Evolutionary conservation across 1,140 invertebrate species (phyloP), one percentile per base, ranked within the genome.

Genomic region (Drosophila prosaltans): DNA sequence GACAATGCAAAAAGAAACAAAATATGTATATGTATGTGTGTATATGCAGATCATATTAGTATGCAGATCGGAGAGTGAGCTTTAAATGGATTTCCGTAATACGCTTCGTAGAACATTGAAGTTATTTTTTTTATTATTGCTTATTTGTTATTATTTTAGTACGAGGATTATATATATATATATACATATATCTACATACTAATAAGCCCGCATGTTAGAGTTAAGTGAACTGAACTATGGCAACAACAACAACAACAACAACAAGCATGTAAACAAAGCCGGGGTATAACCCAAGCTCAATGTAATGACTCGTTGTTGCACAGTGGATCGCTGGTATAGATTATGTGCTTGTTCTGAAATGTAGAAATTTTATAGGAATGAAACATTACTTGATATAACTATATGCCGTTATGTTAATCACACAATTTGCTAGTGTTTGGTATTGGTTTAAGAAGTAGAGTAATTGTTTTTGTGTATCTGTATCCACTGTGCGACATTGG

Each of bases 281-380:
- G 21, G 16, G 77, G 76, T 69, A 80, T 80, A 74, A 63, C 77
- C 77, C 65, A 72, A 60, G 40, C 57, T 24, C 41, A 45, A 26
- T 51, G 57, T 58, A 67, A 67, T 67, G 41, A 67, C 16, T 67
- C 57, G 41, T 6, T 30, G 16, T 2, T 39, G 57, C 32, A 59
- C 57, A 39, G 16, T 59, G 57, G 16, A 16, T 16, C 16, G 16
- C 16, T 16, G 16, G 16, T 16, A 16, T 16, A 16, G 16, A 16
- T 16, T 16, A 16, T 16, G 16, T 16, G 16, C 16, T 16, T 30
- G 0, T 30, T 30, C 28, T 30, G 4, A 30, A 30, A 30, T 30
- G 28, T 30, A 2, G 4, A 30, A 30, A 2, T 30, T 30, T 4
- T 4, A 3, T 3, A 2, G 4, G 28, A 30, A 39, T 4, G 7